A percentile compares a stretch with the other conserved stretches of the same genome.
These are phyloP conservation scores for Digitonthophagus gazella DNA, from an alignment of 2,888 invertebrate species.

Conservation along the genomic window DNA sequence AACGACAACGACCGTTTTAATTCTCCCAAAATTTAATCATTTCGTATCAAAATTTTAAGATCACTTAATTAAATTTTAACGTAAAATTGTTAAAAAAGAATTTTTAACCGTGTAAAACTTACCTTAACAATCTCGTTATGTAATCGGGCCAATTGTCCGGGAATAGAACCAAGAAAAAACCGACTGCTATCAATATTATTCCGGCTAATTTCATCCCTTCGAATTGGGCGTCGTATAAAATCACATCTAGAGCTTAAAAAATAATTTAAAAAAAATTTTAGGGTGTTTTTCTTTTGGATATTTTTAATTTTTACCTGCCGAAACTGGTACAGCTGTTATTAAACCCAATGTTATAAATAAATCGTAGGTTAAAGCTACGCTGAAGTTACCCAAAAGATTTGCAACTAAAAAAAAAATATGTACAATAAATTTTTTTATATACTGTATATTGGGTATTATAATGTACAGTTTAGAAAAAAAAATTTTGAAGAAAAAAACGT, in stretches of 20 bases:
- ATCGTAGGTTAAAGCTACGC: constrained; percentile 89
- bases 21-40: no score
- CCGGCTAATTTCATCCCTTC: constrained; percentile 96
- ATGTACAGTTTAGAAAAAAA: no score
- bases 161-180: constrained; percentile 91
- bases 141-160: constrained; percentile 97
- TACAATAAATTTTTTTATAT: constrained; percentile 20
- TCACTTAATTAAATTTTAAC: no score
- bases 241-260: constrained; percentile 76
- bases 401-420: constrained; percentile 83
- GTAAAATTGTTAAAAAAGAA: no score
- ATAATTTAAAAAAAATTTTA: constrained; percentile 22
- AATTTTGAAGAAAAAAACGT: neutral
- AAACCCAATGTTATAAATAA: constrained; percentile 92
- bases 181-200: constrained; percentile 84
- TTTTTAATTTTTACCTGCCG: constrained; percentile 69
- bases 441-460: neutral
- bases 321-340: constrained; percentile 90
- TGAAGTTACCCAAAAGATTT: constrained; percentile 91
- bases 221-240: constrained; percentile 81
- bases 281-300: neutral
- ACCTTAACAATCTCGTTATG: constrained; percentile 86
- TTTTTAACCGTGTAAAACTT: constrained; percentile 46
- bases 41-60: no score
- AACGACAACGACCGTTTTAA: neutral